A percentile compares a stretch with the other conserved stretches of the same genome.
Evolutionary conservation across 2,113 vertebrate species (phyloP).

Genomic region (Rhynchomys soricoides): DNA sequence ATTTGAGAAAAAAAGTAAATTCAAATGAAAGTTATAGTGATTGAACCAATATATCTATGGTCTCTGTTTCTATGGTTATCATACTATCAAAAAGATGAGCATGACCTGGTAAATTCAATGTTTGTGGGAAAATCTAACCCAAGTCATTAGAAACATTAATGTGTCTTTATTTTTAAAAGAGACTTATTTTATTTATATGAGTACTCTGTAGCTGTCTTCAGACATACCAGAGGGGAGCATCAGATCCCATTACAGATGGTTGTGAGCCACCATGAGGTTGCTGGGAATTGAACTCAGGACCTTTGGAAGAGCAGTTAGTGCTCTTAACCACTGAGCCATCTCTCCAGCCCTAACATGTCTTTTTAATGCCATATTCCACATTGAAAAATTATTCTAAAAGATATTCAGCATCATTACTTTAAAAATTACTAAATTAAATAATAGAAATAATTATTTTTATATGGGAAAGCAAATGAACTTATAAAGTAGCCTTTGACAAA

Average conservation of each 20-base stretch:
- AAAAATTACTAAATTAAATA: background rate
- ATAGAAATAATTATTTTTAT: constrained; percentile 39
- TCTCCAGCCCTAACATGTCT: too few species aligned
- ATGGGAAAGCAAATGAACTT: constrained; percentile 25
- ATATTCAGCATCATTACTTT: background rate
- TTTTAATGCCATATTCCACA: background rate
- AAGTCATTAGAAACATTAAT: background rate
- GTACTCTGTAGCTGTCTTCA: too few species aligned
- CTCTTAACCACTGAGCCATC: too few species aligned
- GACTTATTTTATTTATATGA: too few species aligned
- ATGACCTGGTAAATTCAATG: background rate
- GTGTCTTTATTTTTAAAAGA: too few species aligned
- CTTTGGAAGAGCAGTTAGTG: too few species aligned
- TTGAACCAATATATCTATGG: too few species aligned
- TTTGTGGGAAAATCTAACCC: background rate
- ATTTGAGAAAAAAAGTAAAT: background rate
- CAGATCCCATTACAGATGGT: too few species aligned
- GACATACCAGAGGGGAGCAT: too few species aligned
- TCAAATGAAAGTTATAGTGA: background rate
- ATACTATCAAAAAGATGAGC: background rate
- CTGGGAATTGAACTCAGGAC: too few species aligned
- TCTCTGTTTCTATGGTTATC: background rate
- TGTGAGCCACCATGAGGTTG: too few species aligned
- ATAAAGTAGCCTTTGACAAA: constrained; percentile 46
- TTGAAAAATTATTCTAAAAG: background rate